Evolutionary conservation across 2,113 vertebrate genomes (phyloP).

Genomic region (Melanostigma gelatinosum): DNA sequence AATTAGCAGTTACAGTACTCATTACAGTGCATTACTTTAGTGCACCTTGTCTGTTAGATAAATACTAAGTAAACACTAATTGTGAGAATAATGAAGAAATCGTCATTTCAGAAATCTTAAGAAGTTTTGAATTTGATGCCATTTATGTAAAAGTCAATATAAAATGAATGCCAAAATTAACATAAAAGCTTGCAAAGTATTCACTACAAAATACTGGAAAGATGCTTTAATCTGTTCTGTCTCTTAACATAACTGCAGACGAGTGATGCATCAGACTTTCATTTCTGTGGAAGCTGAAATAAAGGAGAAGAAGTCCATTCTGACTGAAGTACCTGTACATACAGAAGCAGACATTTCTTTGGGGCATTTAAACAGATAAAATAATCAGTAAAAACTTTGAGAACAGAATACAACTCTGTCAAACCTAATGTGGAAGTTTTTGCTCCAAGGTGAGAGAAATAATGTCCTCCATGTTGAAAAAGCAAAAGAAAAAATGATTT

Average conservation of each 20-base stretch:
- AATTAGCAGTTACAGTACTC: not conserved
- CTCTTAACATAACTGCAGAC: not conserved
- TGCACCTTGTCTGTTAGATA: not conserved
- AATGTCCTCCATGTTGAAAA: not conserved
- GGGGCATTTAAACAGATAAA: not conserved
- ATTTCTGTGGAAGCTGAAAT: not conserved
- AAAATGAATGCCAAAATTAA: slow-evolving; percentile 8
- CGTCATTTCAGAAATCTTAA: not conserved
- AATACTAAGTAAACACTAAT: not conserved
- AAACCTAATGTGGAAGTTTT: too few species aligned
- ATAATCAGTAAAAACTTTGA: not conserved
- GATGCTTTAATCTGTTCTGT: not conserved
- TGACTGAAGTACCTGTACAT: not conserved
- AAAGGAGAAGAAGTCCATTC: not conserved
- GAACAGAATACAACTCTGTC: not conserved
- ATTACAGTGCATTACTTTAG: not conserved
- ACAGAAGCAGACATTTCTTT: not conserved
- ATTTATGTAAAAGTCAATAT: slow-evolving; percentile 18
- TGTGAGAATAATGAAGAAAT: not conserved
- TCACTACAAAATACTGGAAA: not conserved
- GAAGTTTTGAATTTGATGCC: not conserved
- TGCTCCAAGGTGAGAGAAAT: not conserved
- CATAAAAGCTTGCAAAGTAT: not conserved
- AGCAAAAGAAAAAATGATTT: too few species aligned
- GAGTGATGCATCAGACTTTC: not conserved